Evolutionary conservation across 92 coral and sea anemone species (phyloP).

Genomic region (Virgularia gustaviana): DNA sequence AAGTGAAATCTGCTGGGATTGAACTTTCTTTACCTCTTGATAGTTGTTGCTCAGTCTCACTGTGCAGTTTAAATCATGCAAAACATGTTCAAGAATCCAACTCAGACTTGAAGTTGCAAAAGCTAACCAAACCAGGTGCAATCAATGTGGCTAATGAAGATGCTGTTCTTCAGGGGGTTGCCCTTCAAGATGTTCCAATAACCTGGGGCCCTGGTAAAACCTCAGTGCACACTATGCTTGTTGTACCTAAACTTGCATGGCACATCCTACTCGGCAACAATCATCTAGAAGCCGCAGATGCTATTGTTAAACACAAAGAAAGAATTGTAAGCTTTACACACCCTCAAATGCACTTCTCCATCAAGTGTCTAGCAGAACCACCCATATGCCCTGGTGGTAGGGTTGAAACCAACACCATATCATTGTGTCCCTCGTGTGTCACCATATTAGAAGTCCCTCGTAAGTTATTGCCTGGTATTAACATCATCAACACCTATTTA

Average conservation of each 20-base stretch:
- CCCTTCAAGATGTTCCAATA: constrained; percentile 48
- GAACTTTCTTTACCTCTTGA: constrained; percentile 39
- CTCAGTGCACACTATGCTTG: constrained; percentile 31
- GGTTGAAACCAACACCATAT: constrained; percentile 11
- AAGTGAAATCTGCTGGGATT: constrained; percentile 40
- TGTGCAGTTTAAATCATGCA: constrained; percentile 43
- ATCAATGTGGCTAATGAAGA: constrained; percentile 38
- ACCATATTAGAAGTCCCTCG: constrained; percentile 5
- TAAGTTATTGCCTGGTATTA: constrained; percentile 8
- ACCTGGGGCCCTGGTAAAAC: constrained; percentile 37
- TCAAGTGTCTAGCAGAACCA: constrained; percentile 14
- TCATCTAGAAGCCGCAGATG: constrained; percentile 44
- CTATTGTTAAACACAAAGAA: constrained; percentile 34
- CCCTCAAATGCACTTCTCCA: constrained; percentile 34
- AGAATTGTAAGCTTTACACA: constrained; percentile 41
- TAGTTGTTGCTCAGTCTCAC: constrained; percentile 44
- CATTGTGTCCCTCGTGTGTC: no score
- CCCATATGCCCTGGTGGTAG: constrained; percentile 10
- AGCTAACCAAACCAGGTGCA: constrained; percentile 39
- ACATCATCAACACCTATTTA: not conserved
- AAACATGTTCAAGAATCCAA: constrained; percentile 20
- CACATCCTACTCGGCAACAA: constrained; percentile 42
- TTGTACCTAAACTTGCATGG: constrained; percentile 43
- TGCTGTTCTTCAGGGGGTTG: constrained; percentile 27
- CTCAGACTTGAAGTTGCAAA: constrained; percentile 28